Percentiles rank a stretch among this genome's conserved stretches.
phyloP scores from a whole-genome alignment of 1,140 invertebrate genomes.

The Brachionus paranguensis region DNA sequence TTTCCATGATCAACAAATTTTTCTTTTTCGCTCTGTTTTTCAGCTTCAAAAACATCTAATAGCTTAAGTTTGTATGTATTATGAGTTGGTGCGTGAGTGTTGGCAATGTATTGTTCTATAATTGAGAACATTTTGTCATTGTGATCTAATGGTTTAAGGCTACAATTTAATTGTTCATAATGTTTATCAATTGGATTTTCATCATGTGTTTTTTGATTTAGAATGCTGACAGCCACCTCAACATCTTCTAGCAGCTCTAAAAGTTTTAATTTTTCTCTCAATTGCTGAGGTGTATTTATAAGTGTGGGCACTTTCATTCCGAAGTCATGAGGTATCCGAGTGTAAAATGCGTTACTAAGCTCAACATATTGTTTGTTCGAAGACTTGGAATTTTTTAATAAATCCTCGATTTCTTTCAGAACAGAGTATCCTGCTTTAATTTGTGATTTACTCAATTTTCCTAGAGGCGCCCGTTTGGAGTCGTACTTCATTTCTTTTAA shows the following conservation, averaged over 20 bases:
- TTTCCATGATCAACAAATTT: slow-evolving; percentile 71
- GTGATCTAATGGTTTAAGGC: slow-evolving; percentile 59
- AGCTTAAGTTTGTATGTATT: slow-evolving; percentile 68
- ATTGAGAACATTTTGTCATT: slow-evolving; percentile 66
- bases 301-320: slow-evolving; percentile 72
- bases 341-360: slow-evolving; percentile 84
- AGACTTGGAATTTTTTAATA: slow-evolving; percentile 52
- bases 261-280: slow-evolving; percentile 71
- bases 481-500: slow-evolving; percentile 91
- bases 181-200: slow-evolving; percentile 73
- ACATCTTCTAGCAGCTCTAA: slow-evolving; percentile 84
- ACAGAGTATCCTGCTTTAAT: slow-evolving; percentile 77
- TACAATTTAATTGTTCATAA: slow-evolving; percentile 78
- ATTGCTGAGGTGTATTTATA: slow-evolving; percentile 62
- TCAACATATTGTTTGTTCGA: slow-evolving; percentile 59
- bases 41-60: slow-evolving; percentile 62
- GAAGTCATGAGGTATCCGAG: slow-evolving; percentile 87
- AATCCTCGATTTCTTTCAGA: slow-evolving; percentile 69
- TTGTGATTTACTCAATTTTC: slow-evolving; percentile 85
- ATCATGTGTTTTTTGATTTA: slow-evolving; percentile 57
- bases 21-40: slow-evolving; percentile 71
- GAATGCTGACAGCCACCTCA: slow-evolving; percentile 82
- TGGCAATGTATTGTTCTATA: slow-evolving; percentile 70
- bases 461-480: slow-evolving; percentile 90
- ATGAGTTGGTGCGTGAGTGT: slow-evolving; percentile 82